These are phyloP conservation scores for Drosophila greeni DNA, from an alignment of 2,888 invertebrate genomes.

Conservation along the genomic window DNA sequence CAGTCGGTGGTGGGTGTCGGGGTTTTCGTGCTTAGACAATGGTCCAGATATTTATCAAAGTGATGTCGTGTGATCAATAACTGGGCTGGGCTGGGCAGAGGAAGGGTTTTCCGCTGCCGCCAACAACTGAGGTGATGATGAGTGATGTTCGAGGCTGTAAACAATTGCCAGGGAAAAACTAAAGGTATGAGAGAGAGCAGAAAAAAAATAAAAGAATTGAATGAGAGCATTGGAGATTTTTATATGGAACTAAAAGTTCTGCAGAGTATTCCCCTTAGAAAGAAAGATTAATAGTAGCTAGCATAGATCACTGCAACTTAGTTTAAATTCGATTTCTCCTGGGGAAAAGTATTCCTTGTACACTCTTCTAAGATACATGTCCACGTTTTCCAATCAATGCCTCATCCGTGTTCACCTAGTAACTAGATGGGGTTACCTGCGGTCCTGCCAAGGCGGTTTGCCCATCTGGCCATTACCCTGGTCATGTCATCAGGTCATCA, in stretches of 20 bases:
- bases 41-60: slow-evolving; percentile 63
- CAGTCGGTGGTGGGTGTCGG: slow-evolving; percentile 38
- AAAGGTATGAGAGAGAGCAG: neutral
- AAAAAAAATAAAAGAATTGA: neutral
- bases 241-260: neutral
- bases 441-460: slow-evolving; percentile 5
- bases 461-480: slow-evolving; percentile 33
- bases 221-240: neutral
- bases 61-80: slow-evolving; percentile 70
- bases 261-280: rapidly evolving
- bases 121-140: slow-evolving; percentile 36
- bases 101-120: neutral
- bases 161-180: slow-evolving; percentile 12
- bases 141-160: slow-evolving; percentile 42
- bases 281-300: neutral
- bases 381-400: neutral
- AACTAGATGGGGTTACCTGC: neutral
- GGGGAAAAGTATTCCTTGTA: too few relatives aligned
- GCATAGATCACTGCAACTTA: neutral
- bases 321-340: neutral
- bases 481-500: slow-evolving; percentile 39
- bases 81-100: slow-evolving; percentile 20
- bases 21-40: slow-evolving; percentile 60
- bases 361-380: neutral
- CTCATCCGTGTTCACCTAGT: neutral